phyloP scores from a whole-genome alignment of 2,888 invertebrate species.

The Melieria omissa region DNA sequence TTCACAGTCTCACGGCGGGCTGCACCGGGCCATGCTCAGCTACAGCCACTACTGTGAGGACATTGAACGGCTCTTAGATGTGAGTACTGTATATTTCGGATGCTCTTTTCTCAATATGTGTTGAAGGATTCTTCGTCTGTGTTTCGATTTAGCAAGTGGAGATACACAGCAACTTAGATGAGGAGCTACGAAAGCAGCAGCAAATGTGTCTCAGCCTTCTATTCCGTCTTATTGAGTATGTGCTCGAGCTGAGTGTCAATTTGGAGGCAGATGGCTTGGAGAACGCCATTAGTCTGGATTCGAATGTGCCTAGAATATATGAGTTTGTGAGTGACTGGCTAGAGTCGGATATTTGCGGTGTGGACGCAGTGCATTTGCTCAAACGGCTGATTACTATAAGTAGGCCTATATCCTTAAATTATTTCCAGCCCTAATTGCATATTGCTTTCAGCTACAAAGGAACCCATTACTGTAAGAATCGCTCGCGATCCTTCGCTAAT shows the following conservation, averaged over 20 bases:
- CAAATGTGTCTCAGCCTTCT: conserved; percentile 58
- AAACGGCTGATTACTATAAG: conserved; percentile 51
- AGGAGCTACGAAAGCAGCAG: conserved; percentile 59
- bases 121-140: background rate
- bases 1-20: conserved; percentile 54
- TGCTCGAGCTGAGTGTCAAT: conserved; percentile 53
- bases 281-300: conserved; percentile 57
- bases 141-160: conserved; percentile 51
- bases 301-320: conserved; percentile 57
- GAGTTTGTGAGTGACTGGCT: conserved; percentile 59
- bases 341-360: conserved; percentile 56
- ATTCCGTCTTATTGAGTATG: conserved; percentile 55
- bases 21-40: conserved; percentile 59
- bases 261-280: conserved; percentile 48
- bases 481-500: conserved; percentile 55
- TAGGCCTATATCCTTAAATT: background rate
- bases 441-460: conserved; percentile 44
- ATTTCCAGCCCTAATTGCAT: background rate
- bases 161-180: conserved; percentile 51
- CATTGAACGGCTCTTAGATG: conserved; percentile 59
- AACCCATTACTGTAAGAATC: conserved; percentile 49
- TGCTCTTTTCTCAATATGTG: conserved; percentile 2
- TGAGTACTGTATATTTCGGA: conserved; percentile 46
- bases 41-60: conserved; percentile 58
- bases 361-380: conserved; percentile 58